Percentiles rank a stretch among this genome's conserved stretches.
These are phyloP conservation scores for Tetramorium bicarinatum DNA, from an alignment of 2,888 invertebrate species.

Conservation along the genomic window DNA sequence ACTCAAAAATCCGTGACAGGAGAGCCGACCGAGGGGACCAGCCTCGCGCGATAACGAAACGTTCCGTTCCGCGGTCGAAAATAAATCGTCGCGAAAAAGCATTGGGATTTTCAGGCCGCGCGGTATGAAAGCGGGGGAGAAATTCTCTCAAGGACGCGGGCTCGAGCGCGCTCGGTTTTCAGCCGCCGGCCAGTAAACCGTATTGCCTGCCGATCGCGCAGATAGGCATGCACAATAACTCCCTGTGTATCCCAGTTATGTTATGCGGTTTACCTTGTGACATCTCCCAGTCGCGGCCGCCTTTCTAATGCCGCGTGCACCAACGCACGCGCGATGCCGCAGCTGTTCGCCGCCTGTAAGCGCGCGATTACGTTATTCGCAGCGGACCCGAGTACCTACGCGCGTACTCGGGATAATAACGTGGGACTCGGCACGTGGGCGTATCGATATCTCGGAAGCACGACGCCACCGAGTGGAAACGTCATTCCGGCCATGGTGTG, in stretches of 20 bases:
- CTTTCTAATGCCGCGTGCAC: conserved; percentile 81
- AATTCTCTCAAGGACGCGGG: conserved; percentile 70
- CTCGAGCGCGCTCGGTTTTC: conserved; percentile 41
- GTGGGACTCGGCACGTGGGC: conserved; percentile 72
- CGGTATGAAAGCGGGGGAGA: conserved; percentile 11
- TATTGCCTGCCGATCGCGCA: conserved; percentile 64
- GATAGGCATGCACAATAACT: conserved; percentile 69
- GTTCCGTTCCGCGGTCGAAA: conserved; percentile 41
- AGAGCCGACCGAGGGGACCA: not conserved
- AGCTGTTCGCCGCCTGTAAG: conserved; percentile 39
- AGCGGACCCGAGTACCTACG: conserved; percentile 48
- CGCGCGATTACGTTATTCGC: conserved; percentile 54
- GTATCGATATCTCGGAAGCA: conserved; percentile 75
- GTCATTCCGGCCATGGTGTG: conserved; percentile 54
- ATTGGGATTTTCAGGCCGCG: not conserved
- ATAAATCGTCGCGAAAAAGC: conserved; percentile 43
- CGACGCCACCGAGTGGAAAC: conserved; percentile 62
- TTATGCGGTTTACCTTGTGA: conserved; percentile 84
- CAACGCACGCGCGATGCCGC: conserved; percentile 60
- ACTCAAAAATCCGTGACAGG: conserved; percentile 40
- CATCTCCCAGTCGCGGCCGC: conserved; percentile 78
- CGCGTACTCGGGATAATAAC: conserved; percentile 60
- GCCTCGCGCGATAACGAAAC: conserved; percentile 39
- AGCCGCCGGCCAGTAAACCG: conserved; percentile 25
- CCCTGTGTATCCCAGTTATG: conserved; percentile 70